Conservation (phyloP, 2,888 invertebrate genomes). For the Emmelina monodactyla region DNA sequence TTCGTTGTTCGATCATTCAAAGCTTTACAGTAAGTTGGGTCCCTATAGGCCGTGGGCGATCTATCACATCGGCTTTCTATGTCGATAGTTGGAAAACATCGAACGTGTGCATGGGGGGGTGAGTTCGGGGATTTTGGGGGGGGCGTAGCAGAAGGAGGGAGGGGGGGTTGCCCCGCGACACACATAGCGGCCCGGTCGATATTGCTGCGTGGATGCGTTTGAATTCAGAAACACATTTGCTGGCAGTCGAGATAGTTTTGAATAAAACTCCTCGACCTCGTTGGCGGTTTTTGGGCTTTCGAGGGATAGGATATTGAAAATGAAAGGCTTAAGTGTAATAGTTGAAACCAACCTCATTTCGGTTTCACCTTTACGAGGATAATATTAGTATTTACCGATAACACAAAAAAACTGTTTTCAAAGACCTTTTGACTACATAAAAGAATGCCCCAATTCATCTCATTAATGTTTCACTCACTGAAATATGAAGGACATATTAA, state of each 20-base stretch:
- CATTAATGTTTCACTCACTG: background rate
- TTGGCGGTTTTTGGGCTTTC: too few species aligned
- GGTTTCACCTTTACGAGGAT: too few species aligned
- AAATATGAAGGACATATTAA: constrained; percentile 1
- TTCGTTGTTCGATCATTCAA: too few species aligned
- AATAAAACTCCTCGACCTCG: too few species aligned
- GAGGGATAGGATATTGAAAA: too few species aligned
- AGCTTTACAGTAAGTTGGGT: background rate
- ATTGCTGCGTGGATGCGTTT: constrained; percentile 50
- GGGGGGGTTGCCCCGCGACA: constrained; percentile 42
- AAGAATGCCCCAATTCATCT: background rate
- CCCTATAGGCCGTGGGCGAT: background rate
- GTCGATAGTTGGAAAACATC: constrained; percentile 1
- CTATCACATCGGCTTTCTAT: background rate
- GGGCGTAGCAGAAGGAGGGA: constrained; percentile 18
- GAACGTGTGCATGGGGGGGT: constrained; percentile 8
- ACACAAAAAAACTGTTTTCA: too few species aligned
- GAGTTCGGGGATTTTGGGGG: constrained; percentile 16
- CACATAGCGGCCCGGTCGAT: constrained; percentile 56
- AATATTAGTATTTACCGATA: too few species aligned
- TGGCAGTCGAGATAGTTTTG: too few species aligned
- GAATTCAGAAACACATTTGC: too few species aligned
- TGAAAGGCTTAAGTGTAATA: too few species aligned
- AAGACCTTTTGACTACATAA: too few species aligned
- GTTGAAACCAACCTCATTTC: too few species aligned